Conservation (phyloP, 2,113 vertebrate species). For the Misgurnus anguillicaudatus region DNA sequence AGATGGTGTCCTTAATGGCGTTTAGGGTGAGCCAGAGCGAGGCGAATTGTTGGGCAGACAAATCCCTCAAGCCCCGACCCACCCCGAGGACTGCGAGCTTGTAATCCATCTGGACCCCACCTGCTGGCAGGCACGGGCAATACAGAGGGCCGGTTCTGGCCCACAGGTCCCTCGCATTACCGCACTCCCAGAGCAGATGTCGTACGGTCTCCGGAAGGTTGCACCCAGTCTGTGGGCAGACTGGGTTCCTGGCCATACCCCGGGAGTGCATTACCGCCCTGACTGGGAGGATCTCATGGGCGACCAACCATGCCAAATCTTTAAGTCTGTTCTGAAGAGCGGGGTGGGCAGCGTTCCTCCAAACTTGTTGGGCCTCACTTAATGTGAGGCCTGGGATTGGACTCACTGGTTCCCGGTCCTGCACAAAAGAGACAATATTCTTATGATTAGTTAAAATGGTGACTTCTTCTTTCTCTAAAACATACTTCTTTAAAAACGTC, state of each 20-base stretch:
- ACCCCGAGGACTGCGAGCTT: neutral
- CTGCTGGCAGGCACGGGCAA: constrained; percentile 23
- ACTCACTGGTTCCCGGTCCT: neutral
- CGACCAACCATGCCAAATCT: neutral
- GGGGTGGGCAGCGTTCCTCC: neutral
- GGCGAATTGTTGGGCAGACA: neutral
- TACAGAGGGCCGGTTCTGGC: constrained; percentile 1
- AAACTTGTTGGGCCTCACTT: neutral
- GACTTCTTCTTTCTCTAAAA: too few relatives aligned
- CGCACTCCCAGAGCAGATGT: constrained; percentile 32
- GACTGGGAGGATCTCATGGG: too few relatives aligned
- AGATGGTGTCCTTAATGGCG: neutral
- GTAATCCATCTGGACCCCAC: constrained; percentile 7
- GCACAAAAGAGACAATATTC: neutral
- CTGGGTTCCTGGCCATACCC: too few relatives aligned
- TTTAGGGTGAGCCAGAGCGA: constrained; percentile 35
- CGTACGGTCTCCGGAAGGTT: neutral
- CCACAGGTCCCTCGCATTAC: constrained; percentile 38
- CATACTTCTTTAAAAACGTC: too few relatives aligned
- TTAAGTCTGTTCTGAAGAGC: constrained; percentile 18
- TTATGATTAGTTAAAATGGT: too few relatives aligned
- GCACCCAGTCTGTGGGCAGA: too few relatives aligned
- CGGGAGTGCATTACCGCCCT: too few relatives aligned
- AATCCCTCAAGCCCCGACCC: neutral
- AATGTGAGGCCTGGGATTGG: neutral